These are phyloP conservation scores for Mallotus villosus DNA, from an alignment of 2,797 vertebrate species.

Conservation along the genomic window DNA sequence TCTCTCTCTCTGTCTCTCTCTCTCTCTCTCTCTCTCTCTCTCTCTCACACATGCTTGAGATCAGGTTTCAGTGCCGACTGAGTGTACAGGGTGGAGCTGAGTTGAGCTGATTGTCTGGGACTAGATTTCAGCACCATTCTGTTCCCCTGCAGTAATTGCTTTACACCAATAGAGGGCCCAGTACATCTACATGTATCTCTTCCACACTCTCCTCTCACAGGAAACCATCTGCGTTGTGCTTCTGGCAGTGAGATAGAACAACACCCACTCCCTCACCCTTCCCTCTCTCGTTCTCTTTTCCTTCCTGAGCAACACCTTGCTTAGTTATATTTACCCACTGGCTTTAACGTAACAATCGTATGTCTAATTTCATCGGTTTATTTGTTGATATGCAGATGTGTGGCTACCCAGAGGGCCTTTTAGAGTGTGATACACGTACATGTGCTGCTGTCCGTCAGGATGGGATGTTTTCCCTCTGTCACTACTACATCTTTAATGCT, in stretches of 20 bases:
- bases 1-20: neutral
- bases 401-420: neutral
- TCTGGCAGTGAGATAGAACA: constrained; percentile 5
- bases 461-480: neutral
- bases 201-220: neutral
- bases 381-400: neutral
- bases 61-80: constrained; percentile 56
- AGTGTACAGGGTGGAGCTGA: constrained; percentile 49
- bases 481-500: neutral
- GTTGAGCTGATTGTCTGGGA: constrained; percentile 36
- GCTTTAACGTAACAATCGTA: constrained; percentile 10
- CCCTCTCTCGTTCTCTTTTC: neutral
- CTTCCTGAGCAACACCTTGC: neutral
- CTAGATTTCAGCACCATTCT: neutral
- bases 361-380: neutral
- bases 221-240: neutral
- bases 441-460: too few species aligned
- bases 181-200: neutral
- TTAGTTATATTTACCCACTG: too few species aligned
- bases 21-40: neutral
- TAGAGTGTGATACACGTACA: neutral
- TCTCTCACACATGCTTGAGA: constrained; percentile 36
- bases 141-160: constrained; percentile 2
- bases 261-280: neutral
- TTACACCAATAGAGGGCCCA: constrained; percentile 14